phyloP scores from a whole-genome alignment of 2,113 vertebrate genomes.

The Pogona vitticeps region DNA sequence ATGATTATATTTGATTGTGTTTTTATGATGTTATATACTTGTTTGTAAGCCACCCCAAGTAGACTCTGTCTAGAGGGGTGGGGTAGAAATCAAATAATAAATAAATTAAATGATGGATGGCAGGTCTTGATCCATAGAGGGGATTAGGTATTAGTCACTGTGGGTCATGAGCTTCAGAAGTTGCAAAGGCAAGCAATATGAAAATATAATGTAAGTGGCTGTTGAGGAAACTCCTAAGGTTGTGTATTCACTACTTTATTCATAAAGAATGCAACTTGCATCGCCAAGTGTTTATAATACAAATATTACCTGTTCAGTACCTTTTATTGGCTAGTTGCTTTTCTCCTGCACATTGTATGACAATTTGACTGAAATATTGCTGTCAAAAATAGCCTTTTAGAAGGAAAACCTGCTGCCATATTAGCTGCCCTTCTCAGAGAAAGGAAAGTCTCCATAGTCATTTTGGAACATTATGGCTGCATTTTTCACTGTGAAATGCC shows the following conservation, averaged over 20 bases:
- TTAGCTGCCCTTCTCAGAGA: conserved; percentile 41
- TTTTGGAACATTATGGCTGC: conserved; percentile 47
- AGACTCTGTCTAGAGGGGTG: too few relatives aligned
- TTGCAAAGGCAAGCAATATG: background rate
- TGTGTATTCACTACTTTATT: background rate
- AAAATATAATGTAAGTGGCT: conserved; percentile 1
- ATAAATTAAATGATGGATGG: background rate
- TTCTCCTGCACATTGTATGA: conserved; percentile 4
- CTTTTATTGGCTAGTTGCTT: conserved; percentile 23
- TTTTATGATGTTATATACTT: too few relatives aligned
- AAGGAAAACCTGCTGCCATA: conserved; percentile 20
- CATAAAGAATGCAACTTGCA: conserved; percentile 14
- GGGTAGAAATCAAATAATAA: too few relatives aligned
- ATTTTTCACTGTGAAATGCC: conserved; percentile 53
- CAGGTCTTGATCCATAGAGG: background rate
- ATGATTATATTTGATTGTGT: too few relatives aligned
- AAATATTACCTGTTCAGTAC: background rate
- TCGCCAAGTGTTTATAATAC: background rate
- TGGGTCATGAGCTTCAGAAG: background rate
- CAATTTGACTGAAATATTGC: background rate
- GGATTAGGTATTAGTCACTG: background rate
- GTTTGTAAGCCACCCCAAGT: too few relatives aligned
- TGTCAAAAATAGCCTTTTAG: background rate
- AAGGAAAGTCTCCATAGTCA: conserved; percentile 35
- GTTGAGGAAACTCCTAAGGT: background rate